These are phyloP conservation scores for Macropis europaea DNA, from an alignment of 2,888 invertebrate species.

Conservation along the genomic window DNA sequence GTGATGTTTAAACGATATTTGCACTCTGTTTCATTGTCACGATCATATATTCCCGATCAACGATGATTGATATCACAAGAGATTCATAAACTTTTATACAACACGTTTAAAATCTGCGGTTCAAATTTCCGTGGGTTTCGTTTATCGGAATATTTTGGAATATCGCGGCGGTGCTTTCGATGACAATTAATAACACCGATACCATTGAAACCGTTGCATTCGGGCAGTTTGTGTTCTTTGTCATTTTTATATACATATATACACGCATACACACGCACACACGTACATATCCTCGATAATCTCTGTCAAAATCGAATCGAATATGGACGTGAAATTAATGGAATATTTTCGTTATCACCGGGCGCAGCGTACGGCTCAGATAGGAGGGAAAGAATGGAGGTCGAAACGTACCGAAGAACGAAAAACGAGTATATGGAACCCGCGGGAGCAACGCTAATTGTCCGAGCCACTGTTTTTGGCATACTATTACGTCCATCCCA, in stretches of 20 bases:
- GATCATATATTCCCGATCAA: neutral
- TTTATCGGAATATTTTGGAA: slow-evolving; percentile 41
- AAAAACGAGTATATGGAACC: slow-evolving; percentile 45
- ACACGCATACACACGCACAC: no score
- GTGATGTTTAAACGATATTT: no score
- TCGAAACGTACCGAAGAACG: slow-evolving; percentile 20
- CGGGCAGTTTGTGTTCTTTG: neutral
- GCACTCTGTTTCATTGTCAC: no score
- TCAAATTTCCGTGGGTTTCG: slow-evolving; percentile 13
- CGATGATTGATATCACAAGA: slow-evolving; percentile 14
- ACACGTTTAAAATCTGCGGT: slow-evolving; percentile 23
- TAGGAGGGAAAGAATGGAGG: slow-evolving; percentile 22
- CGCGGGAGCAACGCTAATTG: slow-evolving; percentile 47
- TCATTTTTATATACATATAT: no score
- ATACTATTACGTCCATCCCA: slow-evolving; percentile 26
- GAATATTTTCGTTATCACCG: slow-evolving; percentile 53
- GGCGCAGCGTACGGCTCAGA: slow-evolving; percentile 34
- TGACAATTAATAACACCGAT: slow-evolving; percentile 48
- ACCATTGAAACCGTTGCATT: slow-evolving; percentile 28
- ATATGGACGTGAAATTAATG: slow-evolving; percentile 48
- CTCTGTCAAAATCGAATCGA: slow-evolving; percentile 48
- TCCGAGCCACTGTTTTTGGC: slow-evolving; percentile 39
- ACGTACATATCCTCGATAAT: slow-evolving; percentile 52
- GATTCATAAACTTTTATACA: slow-evolving; percentile 30
- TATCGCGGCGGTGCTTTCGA: slow-evolving; percentile 13